Percentiles rank a stretch among this genome's conserved stretches.
Conservation (phyloP, 2,888 invertebrate genomes). For the Aphrophora alni region DNA sequence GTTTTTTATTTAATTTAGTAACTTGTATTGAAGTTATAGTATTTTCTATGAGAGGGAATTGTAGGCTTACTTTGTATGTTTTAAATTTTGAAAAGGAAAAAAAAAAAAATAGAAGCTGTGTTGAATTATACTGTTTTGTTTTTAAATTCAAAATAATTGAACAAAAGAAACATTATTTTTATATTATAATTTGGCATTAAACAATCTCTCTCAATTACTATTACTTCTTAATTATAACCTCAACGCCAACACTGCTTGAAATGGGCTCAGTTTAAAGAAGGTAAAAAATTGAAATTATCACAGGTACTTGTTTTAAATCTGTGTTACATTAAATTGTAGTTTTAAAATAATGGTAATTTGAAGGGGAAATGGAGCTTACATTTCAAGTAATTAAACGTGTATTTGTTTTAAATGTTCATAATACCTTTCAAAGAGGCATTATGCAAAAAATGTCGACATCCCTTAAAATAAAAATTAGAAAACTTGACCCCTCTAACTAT, state of each 20-base stretch:
- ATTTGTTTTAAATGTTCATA: constrained; percentile 1
- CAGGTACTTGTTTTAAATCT: too few species aligned
- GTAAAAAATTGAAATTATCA: too few species aligned
- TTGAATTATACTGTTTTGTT: too few species aligned
- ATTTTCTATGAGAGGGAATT: not conserved
- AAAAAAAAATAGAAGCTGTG: too few species aligned
- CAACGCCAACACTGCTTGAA: not conserved
- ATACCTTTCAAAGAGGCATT: not conserved
- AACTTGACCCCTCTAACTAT: not conserved
- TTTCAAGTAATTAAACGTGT: not conserved
- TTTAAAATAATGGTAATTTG: not conserved
- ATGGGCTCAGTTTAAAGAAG: not conserved
- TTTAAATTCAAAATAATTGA: too few species aligned
- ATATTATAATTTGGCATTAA: not conserved
- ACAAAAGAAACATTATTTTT: too few species aligned
- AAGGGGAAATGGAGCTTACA: too few species aligned
- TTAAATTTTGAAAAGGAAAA: too few species aligned
- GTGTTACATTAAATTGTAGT: too few species aligned
- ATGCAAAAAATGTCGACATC: not conserved
- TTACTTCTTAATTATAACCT: not conserved
- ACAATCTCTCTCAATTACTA: not conserved
- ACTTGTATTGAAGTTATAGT: not conserved
- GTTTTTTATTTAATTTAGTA: not conserved
- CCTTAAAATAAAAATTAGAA: not conserved
- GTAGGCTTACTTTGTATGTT: not conserved